Evolutionary conservation across 2,113 vertebrate species (phyloP).

Genomic region (Dolichotis patagonum): DNA sequence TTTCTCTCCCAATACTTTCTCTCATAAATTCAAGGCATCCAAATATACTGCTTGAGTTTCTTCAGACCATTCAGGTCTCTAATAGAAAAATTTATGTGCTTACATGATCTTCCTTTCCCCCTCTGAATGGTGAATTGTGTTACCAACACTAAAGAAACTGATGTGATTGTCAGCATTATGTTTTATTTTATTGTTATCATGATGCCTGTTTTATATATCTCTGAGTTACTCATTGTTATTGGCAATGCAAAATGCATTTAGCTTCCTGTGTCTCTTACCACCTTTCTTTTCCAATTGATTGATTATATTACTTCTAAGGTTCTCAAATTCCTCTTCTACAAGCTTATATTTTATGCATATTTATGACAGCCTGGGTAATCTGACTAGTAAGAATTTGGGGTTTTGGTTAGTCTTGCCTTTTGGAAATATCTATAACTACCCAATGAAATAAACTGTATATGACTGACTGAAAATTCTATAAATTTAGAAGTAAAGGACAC

Average conservation of each 20-base stretch:
- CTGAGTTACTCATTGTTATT: neutral
- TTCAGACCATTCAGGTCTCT: neutral
- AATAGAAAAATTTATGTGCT: neutral
- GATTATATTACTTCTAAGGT: neutral
- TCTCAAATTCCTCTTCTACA: neutral
- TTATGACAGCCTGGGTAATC: neutral
- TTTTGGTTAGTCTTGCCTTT: neutral
- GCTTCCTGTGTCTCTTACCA: neutral
- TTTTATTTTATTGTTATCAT: neutral
- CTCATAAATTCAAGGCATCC: neutral
- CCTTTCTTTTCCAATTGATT: neutral
- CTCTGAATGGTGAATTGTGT: neutral
- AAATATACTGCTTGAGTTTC: neutral
- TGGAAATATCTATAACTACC: neutral
- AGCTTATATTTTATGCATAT: neutral
- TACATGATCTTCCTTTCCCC: neutral
- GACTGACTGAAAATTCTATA: neutral
- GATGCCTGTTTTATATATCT: neutral
- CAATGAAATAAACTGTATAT: neutral
- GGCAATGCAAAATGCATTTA: neutral
- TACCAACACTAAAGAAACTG: neutral
- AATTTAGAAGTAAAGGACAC: neutral
- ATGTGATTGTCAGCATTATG: neutral
- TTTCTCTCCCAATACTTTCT: rapidly evolving
- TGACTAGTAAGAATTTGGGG: neutral